Evolutionary conservation across 2,113 vertebrate species (phyloP).

Genomic region (Falco punctatus): DNA sequence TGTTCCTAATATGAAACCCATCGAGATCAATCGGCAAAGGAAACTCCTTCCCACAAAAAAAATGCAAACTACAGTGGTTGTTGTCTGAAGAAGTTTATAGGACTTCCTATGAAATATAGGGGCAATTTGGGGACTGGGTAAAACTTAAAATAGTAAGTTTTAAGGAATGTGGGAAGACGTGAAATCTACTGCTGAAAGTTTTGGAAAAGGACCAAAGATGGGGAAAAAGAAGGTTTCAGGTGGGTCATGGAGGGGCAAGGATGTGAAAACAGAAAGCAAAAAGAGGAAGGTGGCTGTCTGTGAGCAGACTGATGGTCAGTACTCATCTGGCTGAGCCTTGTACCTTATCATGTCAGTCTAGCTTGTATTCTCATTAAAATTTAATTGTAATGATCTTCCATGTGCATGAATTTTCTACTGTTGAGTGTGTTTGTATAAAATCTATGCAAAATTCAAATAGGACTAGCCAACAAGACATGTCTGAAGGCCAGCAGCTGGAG

Average conservation of each 20-base stretch:
- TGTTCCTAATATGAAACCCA: not conserved
- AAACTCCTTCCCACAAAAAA: not conserved
- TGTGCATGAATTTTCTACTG: not conserved
- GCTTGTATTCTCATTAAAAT: not conserved
- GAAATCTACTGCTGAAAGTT: not conserved
- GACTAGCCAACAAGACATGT: not conserved
- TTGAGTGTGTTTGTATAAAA: not conserved
- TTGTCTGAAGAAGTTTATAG: not conserved
- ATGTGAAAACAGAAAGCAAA: not conserved
- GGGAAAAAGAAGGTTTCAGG: not conserved
- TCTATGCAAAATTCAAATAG: not conserved
- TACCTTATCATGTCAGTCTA: not conserved
- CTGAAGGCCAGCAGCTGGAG: not conserved
- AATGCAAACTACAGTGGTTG: not conserved
- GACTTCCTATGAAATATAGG: not conserved
- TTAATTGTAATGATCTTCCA: not conserved
- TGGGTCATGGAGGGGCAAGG: fast-evolving
- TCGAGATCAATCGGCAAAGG: not conserved
- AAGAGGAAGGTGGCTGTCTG: not conserved
- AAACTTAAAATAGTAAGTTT: not conserved
- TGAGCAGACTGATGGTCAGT: not conserved
- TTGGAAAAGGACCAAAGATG: not conserved
- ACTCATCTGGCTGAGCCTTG: not conserved
- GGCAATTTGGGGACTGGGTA: not conserved
- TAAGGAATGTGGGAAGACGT: not conserved